These are phyloP conservation scores for Pelodiscus sinensis DNA, from an alignment of 2,113 vertebrate species.

Conservation along the genomic window DNA sequence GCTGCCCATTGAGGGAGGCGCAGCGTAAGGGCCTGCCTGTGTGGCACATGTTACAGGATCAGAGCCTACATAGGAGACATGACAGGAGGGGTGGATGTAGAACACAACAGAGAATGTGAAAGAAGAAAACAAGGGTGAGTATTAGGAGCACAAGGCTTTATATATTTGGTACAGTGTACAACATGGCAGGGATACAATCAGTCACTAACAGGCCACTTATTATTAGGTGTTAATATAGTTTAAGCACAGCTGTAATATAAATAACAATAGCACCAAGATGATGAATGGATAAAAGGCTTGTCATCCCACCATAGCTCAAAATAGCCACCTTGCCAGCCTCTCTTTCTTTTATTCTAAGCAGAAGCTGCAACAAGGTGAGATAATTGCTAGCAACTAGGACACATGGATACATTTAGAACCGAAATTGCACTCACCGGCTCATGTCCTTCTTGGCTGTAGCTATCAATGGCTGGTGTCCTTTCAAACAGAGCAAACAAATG, in stretches of 20 bases:
- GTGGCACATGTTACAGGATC: background rate
- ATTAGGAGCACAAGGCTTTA: background rate
- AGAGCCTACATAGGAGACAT: background rate
- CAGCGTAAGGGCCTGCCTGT: background rate
- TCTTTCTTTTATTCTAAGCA: background rate
- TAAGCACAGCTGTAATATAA: background rate
- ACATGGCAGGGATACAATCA: background rate
- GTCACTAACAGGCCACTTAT: background rate
- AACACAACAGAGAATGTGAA: background rate
- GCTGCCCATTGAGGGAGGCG: background rate
- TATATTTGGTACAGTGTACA: background rate
- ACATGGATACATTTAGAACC: background rate
- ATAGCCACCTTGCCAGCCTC: background rate
- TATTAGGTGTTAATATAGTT: background rate
- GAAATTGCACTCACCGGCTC: constrained; percentile 48
- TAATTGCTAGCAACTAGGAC: background rate
- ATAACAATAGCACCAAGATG: background rate
- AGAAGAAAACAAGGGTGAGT: background rate
- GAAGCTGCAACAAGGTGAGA: background rate
- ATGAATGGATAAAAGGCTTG: background rate
- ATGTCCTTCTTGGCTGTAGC: constrained; percentile 54
- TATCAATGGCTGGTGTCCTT: constrained; percentile 65
- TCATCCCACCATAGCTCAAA: background rate
- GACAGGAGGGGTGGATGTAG: too few relatives aligned
- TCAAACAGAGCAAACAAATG: constrained; percentile 70